Evolutionary conservation across 2,888 invertebrate species (phyloP).

Genomic region (Limnephilus auricula): DNA sequence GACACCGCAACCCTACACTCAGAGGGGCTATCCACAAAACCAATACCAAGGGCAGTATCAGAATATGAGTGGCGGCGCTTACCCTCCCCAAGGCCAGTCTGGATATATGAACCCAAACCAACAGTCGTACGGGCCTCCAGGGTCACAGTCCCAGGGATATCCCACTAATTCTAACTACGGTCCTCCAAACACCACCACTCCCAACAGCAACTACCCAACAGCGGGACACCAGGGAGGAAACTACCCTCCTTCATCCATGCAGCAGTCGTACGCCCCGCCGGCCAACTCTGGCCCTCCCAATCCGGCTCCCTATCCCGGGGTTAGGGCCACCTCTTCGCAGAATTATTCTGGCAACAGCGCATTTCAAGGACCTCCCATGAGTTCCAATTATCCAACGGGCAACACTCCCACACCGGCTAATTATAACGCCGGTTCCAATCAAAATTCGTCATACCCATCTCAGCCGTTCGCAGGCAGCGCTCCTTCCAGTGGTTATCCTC

Average conservation of each 20-base stretch:
- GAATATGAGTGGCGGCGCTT: slow-evolving; percentile 77
- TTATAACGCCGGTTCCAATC: slow-evolving; percentile 75
- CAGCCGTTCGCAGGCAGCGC: slow-evolving; percentile 76
- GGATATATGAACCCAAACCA: slow-evolving; percentile 82
- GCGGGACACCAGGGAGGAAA: slow-evolving; percentile 72
- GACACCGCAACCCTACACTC: slow-evolving; percentile 80
- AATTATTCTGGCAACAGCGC: slow-evolving; percentile 75
- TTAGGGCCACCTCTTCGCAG: slow-evolving; percentile 70
- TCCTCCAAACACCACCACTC: slow-evolving; percentile 79
- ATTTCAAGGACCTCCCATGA: slow-evolving; percentile 75
- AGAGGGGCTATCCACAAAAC: slow-evolving; percentile 83
- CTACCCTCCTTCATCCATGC: slow-evolving; percentile 73
- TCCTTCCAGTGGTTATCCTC: slow-evolving; percentile 76
- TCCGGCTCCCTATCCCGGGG: slow-evolving; percentile 73
- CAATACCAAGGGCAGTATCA: slow-evolving; percentile 81
- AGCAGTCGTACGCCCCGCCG: slow-evolving; percentile 76
- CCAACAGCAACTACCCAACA: slow-evolving; percentile 78
- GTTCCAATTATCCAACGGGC: slow-evolving; percentile 71
- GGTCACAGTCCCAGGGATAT: slow-evolving; percentile 83
- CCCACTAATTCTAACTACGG: slow-evolving; percentile 81
- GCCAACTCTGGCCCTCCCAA: slow-evolving; percentile 56
- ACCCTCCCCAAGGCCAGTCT: slow-evolving; percentile 82
- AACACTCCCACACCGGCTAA: slow-evolving; percentile 71
- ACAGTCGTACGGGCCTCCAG: slow-evolving; percentile 82
- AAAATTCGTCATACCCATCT: slow-evolving; percentile 75